phyloP scores from a whole-genome alignment of 2,113 vertebrate species.

The Tragelaphus imberbis region DNA sequence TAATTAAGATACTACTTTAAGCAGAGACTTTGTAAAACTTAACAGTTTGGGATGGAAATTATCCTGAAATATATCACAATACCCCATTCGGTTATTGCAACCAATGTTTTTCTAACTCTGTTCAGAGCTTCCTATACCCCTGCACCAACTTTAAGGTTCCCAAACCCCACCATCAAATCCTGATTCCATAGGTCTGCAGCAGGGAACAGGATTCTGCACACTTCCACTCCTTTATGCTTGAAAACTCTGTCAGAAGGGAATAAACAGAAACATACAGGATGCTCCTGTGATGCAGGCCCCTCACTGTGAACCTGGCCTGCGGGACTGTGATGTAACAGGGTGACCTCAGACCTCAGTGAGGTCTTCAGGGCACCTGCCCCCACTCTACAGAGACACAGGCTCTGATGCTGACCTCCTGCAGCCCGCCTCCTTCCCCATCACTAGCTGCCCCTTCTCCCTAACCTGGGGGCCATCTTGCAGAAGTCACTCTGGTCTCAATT shows the following conservation, averaged over 20 bases:
- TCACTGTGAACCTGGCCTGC: not conserved
- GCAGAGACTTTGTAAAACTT: not conserved
- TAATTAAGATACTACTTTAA: not conserved
- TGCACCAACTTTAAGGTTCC: not conserved
- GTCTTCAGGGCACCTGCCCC: not conserved
- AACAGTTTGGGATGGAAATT: not conserved
- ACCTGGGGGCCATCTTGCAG: not conserved
- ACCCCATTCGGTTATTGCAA: not conserved
- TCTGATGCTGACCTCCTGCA: not conserved
- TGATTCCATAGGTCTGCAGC: not conserved
- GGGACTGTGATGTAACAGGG: not conserved
- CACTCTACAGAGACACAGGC: not conserved
- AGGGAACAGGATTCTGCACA: not conserved
- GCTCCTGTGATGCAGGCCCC: not conserved
- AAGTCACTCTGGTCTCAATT: not conserved
- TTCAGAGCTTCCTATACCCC: not conserved
- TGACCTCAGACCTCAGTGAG: not conserved
- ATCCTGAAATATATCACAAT: not conserved
- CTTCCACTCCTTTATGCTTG: not conserved
- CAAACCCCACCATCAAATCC: not conserved
- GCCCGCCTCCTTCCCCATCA: not conserved
- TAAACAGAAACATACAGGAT: not conserved
- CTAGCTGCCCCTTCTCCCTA: not conserved
- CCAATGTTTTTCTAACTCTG: not conserved
- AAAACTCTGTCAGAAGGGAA: not conserved